Conservation (phyloP, 2,797 vertebrate species). For the Acanthornis magna region DNA sequence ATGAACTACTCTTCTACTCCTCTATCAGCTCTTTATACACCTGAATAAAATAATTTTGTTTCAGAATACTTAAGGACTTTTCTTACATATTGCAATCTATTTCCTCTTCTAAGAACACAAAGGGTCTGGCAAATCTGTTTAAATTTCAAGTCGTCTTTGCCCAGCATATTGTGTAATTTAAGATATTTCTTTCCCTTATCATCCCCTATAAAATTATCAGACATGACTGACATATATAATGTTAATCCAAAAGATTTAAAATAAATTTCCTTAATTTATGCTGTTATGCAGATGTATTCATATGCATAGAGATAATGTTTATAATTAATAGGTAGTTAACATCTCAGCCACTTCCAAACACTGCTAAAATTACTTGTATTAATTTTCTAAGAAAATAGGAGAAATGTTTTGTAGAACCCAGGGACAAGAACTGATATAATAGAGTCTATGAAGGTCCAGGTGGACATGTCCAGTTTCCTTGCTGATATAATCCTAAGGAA, state of each 20-base stretch:
- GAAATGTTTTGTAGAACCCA: neutral
- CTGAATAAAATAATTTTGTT: neutral
- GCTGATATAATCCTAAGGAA: neutral
- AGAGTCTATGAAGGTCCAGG: neutral
- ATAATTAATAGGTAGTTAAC: neutral
- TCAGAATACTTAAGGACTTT: neutral
- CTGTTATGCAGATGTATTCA: neutral
- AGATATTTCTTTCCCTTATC: neutral
- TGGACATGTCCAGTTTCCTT: neutral
- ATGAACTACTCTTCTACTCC: neutral
- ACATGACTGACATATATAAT: neutral
- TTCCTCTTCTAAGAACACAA: neutral
- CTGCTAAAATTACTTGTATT: neutral
- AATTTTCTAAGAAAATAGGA: neutral
- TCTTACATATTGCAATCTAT: neutral
- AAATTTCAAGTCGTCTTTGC: neutral
- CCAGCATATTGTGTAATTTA: neutral
- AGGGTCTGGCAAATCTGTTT: fast-evolving
- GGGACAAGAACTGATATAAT: neutral
- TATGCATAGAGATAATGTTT: neutral
- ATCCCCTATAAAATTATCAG: neutral
- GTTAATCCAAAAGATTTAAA: neutral
- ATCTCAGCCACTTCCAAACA: neutral
- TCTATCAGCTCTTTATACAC: neutral
- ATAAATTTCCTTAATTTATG: neutral